Conservation (phyloP, 2,888 invertebrate species). For the Polietes domitor region DNA sequence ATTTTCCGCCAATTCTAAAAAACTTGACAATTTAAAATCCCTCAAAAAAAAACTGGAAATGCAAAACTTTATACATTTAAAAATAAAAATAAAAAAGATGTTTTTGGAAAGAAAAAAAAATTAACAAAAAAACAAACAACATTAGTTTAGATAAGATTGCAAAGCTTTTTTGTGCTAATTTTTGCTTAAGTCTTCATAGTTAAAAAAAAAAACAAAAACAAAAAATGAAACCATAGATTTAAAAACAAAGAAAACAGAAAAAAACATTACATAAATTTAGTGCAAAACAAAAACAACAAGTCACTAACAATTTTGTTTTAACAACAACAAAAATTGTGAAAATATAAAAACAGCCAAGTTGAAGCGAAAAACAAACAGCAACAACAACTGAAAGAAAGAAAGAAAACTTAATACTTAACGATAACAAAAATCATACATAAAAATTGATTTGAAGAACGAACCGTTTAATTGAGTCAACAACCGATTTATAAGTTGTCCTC, state of each 20-base stretch:
- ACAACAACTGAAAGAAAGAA: background rate
- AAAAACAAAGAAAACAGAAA: slow-evolving; percentile 25
- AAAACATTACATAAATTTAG: slow-evolving; percentile 43
- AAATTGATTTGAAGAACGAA: background rate
- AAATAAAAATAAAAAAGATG: slow-evolving; percentile 35
- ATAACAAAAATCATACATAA: slow-evolving; percentile 66
- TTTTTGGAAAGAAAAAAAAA: slow-evolving; percentile 28
- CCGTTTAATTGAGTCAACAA: background rate
- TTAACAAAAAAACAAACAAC: slow-evolving; percentile 31
- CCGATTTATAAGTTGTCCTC: background rate
- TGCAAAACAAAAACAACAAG: slow-evolving; percentile 33
- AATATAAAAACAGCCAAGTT: slow-evolving; percentile 14
- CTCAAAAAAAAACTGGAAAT: slow-evolving; percentile 34
- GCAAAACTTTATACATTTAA: slow-evolving; percentile 55
- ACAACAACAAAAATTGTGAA: slow-evolving; percentile 40
- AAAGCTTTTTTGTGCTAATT: slow-evolving; percentile 68
- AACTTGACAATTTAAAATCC: slow-evolving; percentile 27
- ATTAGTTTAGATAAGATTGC: slow-evolving; percentile 64
- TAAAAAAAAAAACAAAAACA: slow-evolving; percentile 53
- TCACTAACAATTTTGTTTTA: slow-evolving; percentile 30
- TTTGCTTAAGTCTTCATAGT: slow-evolving; percentile 66
- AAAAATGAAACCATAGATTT: slow-evolving; percentile 59
- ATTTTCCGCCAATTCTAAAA: slow-evolving; percentile 39
- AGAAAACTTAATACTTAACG: slow-evolving; percentile 59
- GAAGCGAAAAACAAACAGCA: background rate